phyloP scores from a whole-genome alignment of 2,888 invertebrate genomes.

The Synanthedon myopaeformis region DNA sequence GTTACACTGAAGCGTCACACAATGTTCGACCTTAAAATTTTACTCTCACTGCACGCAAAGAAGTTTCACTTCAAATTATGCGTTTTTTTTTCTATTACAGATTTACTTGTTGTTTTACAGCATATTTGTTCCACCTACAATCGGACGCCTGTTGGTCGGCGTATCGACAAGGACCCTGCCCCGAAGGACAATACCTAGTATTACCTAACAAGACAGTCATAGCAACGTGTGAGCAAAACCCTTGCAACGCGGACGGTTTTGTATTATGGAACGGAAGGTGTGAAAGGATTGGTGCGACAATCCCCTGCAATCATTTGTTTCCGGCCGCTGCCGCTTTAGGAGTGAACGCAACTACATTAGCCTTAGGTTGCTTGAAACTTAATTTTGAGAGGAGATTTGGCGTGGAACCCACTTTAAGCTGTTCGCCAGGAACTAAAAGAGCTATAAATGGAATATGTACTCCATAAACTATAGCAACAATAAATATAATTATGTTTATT shows the following conservation, averaged over 20 bases:
- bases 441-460: slow-evolving; percentile 33
- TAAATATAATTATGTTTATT: background rate
- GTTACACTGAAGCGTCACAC: too few species aligned
- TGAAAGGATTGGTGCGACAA: slow-evolving; percentile 33
- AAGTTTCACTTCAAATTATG: too few species aligned
- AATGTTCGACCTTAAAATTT: too few species aligned
- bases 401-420: slow-evolving; percentile 8
- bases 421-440: slow-evolving; percentile 43
- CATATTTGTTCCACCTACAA: slow-evolving; percentile 71
- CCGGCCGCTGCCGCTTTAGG: slow-evolving; percentile 55
- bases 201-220: slow-evolving; percentile 59
- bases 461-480: slow-evolving; percentile 7
- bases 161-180: slow-evolving; percentile 75
- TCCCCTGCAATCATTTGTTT: slow-evolving; percentile 45
- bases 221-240: slow-evolving; percentile 73
- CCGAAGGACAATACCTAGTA: slow-evolving; percentile 61
- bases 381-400: slow-evolving; percentile 33
- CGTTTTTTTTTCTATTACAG: too few species aligned
- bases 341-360: slow-evolving; percentile 72
- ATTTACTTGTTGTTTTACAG: slow-evolving; percentile 31
- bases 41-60: too few species aligned
- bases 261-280: slow-evolving; percentile 62
- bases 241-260: slow-evolving; percentile 66
- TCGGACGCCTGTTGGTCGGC: slow-evolving; percentile 73
- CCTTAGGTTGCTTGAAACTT: slow-evolving; percentile 67